Evolutionary conservation across 2,797 vertebrate species (phyloP), one percentile per base, ranked within the genome.

Genomic region (Neostethus bicornis): DNA sequence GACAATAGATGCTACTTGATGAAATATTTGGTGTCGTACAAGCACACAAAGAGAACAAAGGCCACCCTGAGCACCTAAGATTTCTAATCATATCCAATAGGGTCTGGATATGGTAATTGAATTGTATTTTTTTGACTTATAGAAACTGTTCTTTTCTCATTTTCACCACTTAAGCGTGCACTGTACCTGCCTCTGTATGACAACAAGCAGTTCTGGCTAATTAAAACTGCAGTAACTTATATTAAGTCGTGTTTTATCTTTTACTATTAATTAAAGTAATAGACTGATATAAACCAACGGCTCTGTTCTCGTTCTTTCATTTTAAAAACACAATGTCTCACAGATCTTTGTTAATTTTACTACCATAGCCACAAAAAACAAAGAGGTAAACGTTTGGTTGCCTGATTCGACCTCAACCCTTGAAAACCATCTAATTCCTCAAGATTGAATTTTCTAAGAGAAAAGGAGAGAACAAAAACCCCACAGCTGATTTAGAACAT

Each of bases 211-310:
- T 81, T 87, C 66, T 79, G 77, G 66, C 81, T 85, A 71, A 73
- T 71, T 84, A 82, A 86, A 79, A 83, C 66, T 75, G 76, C 75
- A 76, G 85, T 87, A 90, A 90, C 89, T 90, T 90, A 90, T 87
- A 91, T 90, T 87, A 89, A 88, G 89, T 89, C 63, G 75, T 58
- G 66, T 78, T 83, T 80, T 52, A 84, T 86, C 74, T 87, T 87
- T 84, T 83, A 79, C 58, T 83, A 70, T 70, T 25, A 85, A 87
- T 79, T 85, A 83, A 87, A 85, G 65, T 2, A 47, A 75, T 72
- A 74, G 73, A 82, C 70, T 77, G 66, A 75, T 61, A 75, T 85
- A 79, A 70, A 75, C 39, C 50, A 56, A 60, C 7, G 53, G 26
- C 49, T 80, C 60, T 61, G 43, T 44, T 35, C 62, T 76, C 63